Base-by-base conservation (phyloP, 2,113 vertebrate species). In the Pachycephala philippinensis region DNA sequence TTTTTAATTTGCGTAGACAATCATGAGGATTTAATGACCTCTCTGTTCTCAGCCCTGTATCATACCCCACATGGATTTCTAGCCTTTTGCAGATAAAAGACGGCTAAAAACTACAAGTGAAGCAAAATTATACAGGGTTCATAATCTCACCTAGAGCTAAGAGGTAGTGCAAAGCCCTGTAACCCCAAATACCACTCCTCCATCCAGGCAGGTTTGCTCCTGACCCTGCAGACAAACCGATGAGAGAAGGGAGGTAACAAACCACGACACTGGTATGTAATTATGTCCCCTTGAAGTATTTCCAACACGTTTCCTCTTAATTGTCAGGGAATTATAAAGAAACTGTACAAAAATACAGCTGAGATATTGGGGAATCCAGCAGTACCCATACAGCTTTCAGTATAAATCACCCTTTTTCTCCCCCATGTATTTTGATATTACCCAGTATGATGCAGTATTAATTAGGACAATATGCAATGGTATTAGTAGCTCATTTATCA, bases 211-310 rank as follows among this genome's bases (percentile, higher is more conserved):
- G 22, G 14, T 47, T 82, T 72, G 53, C 63, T 70, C 63, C 47
- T 26, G 10, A 30, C 30, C 26, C 71, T 65, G 5, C 9, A 74
- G 12, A 37, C 16, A 63, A 61, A 72, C 3, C 42, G n/a, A 4
- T 1, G 27, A 68, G 8, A 74, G 37, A 52, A 78, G 28, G 13
- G 21, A 23, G 18, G 33, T 37, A 65, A 45, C 0, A 0, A 2
- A 33, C 22, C 47, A 42, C 59, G 61, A 21, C 6, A 59, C 3
- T 27, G 30, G 39, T 6, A 12, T 10, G 33, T 9, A 20, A 64
- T 68, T 50, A 13, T 13, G 3, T 2, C 17, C 22, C 24, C 20
- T 28, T 17, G 1, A 56, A 78, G 33, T 45, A 68, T 44, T 87
- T 82, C 42, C 56, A 90, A 6, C 12, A 4, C 17, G 7, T 52